Evolutionary conservation across 2,797 vertebrate genomes (phyloP).

Genomic region (Apogon hyalosoma): DNA sequence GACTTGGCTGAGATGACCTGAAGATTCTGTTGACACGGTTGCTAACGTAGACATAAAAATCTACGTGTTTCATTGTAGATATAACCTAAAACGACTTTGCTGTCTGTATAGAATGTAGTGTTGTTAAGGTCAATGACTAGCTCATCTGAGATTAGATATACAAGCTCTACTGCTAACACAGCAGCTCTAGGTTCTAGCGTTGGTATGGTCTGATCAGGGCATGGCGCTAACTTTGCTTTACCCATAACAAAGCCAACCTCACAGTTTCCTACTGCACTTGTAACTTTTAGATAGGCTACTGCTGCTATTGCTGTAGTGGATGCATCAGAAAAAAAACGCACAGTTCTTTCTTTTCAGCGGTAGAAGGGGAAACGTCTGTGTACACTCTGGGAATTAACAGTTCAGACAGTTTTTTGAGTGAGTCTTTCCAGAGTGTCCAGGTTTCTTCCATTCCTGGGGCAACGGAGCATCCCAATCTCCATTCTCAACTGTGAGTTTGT

Average conservation of each 20-base stretch:
- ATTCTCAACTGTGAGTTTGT: neutral
- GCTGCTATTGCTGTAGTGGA: constrained; percentile 38
- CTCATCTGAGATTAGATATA: constrained; percentile 25
- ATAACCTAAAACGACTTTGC: neutral
- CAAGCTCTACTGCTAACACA: constrained; percentile 32
- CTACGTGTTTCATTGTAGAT: constrained; percentile 6
- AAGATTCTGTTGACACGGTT: neutral
- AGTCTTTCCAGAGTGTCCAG: constrained; percentile 3
- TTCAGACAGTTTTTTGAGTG: constrained; percentile 2
- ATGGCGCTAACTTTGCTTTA: constrained; percentile 23
- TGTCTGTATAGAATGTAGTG: neutral
- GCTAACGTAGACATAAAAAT: neutral
- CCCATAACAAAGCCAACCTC: constrained; percentile 27
- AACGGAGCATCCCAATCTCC: constrained; percentile 1
- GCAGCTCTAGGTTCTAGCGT: constrained; percentile 40
- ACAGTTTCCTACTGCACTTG: constrained; percentile 1
- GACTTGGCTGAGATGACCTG: neutral
- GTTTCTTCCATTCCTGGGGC: constrained; percentile 2
- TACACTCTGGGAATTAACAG: neutral
- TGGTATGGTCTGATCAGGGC: constrained; percentile 16
- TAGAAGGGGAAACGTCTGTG: neutral
- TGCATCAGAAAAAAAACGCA: constrained; percentile 30
- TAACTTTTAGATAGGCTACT: constrained; percentile 32
- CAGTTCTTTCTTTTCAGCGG: neutral
- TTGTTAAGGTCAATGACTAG: neutral